phyloP scores from a whole-genome alignment of 2,888 invertebrate genomes.

The Drosophila sordidula region DNA sequence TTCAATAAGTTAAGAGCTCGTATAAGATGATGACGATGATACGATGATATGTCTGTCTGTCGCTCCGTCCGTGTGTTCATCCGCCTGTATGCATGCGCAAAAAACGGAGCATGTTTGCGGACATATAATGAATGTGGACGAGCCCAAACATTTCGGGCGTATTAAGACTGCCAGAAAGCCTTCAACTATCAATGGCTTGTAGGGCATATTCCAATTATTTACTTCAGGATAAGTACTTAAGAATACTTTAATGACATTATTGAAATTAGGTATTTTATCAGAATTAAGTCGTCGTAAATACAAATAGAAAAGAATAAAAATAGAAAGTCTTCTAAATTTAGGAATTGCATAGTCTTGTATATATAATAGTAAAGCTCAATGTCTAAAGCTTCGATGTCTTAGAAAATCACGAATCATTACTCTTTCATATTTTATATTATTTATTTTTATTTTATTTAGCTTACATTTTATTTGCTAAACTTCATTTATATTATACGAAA shows the following conservation, averaged over 20 bases:
- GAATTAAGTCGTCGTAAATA: neutral
- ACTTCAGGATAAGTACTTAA: neutral
- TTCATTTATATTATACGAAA: neutral
- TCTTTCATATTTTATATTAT: too few relatives aligned
- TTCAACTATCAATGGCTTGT: conserved; percentile 5
- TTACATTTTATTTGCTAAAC: too few relatives aligned
- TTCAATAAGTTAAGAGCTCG: conserved; percentile 61
- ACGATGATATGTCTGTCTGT: conserved; percentile 23
- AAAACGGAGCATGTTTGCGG: conserved; percentile 63
- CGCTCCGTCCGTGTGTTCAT: conserved; percentile 8
- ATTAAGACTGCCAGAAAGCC: conserved; percentile 3
- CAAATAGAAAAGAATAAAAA: neutral
- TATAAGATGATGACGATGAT: conserved; percentile 25
- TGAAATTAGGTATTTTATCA: neutral
- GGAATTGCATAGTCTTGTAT: too few relatives aligned
- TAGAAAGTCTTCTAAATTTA: too few relatives aligned
- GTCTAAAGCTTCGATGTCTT: too few relatives aligned
- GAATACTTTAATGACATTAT: neutral
- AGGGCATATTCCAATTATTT: neutral
- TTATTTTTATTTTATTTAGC: too few relatives aligned
- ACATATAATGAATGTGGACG: conserved; percentile 46
- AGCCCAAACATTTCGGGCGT: conserved; percentile 9
- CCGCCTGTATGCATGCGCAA: conserved; percentile 26
- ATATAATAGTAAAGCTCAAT: too few relatives aligned
- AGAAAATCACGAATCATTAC: too few relatives aligned